Evolutionary conservation across 2,113 vertebrate species (phyloP).

Genomic region (Hemicordylus capensis): DNA sequence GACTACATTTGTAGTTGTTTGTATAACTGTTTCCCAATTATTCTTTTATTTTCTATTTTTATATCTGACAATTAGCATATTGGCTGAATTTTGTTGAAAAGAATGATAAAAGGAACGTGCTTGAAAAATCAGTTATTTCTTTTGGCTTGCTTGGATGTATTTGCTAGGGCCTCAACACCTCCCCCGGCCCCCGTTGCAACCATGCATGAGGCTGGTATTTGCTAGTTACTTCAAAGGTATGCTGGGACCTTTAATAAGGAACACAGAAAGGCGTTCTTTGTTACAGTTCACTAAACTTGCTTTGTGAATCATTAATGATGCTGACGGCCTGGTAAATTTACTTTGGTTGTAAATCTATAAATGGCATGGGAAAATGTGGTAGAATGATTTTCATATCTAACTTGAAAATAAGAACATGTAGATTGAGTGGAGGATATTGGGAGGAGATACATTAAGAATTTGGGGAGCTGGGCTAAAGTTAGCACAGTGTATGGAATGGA

Average conservation of each 20-base stretch:
- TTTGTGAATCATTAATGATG: constrained; percentile 74
- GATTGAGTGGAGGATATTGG: constrained; percentile 9
- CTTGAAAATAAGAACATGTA: constrained; percentile 49
- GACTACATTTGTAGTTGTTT: background rate
- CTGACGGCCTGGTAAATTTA: constrained; percentile 60
- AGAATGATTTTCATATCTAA: constrained; percentile 61
- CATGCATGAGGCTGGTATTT: constrained; percentile 49
- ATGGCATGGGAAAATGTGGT: constrained; percentile 67
- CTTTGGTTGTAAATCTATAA: constrained; percentile 64
- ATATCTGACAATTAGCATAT: background rate
- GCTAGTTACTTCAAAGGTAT: constrained; percentile 53
- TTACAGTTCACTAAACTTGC: constrained; percentile 62
- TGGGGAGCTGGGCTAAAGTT: background rate
- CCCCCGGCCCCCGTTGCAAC: constrained; percentile 42
- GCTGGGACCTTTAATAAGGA: constrained; percentile 43
- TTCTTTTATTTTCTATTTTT: background rate
- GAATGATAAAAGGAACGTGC: background rate
- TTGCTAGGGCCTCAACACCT: background rate
- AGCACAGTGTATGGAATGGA: background rate
- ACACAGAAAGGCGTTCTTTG: constrained; percentile 60
- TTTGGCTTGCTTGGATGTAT: background rate
- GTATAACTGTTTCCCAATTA: background rate
- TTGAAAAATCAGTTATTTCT: constrained; percentile 3
- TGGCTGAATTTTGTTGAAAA: background rate
- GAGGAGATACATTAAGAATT: constrained; percentile 37